Evolutionary conservation across 2,797 vertebrate species (phyloP), one percentile per base, ranked within the genome.

Genomic region (Nannoperca obscura): DNA sequence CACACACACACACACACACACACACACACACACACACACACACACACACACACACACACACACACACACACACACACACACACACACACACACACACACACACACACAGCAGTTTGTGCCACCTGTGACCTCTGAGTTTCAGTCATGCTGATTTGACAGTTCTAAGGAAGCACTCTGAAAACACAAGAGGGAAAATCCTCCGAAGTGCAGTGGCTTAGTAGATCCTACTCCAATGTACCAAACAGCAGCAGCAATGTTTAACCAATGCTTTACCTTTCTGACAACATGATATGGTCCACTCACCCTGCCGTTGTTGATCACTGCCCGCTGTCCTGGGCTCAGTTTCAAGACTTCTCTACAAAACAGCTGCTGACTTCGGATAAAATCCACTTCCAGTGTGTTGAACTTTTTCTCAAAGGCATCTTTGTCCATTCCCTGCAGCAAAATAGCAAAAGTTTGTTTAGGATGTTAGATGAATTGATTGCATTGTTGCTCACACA

Each of bases 341-440:
- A 99, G 88, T 81, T 97, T 96, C 80, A 99, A 92, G 78, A 97
- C 96, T 7, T 98, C 96, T 68, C 89, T 93, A 88, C 97, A 98
- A 91, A 97, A 99, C 62, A 96, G 88, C 90, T 94, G 96, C 78
- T 99, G 97, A 89, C 96, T 97, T 77, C 73, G 95, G 88, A 99
- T 95, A 83, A 97, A 91, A 92, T 96, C 96, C 86, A 97, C 72
- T 84, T 97, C 97, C 91, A 99, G 40, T 2, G 98, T 99, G 90
- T 98, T 99, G 89, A 97, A 97, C 93, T 96, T 99, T 94, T 99
- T 99, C 90, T 98, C 97, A 94, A 99, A 98, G 76, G 94, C 74
- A 90, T 97, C 93, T 0, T 82, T 90, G 88, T 97, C 94, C 96
- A 98, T 97, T 58, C 92, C 97, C 98, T 99, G 79, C 2, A 83